These are phyloP conservation scores for Eupleurogrammus muticus DNA, from an alignment of 2,797 vertebrate species.

Conservation along the genomic window DNA sequence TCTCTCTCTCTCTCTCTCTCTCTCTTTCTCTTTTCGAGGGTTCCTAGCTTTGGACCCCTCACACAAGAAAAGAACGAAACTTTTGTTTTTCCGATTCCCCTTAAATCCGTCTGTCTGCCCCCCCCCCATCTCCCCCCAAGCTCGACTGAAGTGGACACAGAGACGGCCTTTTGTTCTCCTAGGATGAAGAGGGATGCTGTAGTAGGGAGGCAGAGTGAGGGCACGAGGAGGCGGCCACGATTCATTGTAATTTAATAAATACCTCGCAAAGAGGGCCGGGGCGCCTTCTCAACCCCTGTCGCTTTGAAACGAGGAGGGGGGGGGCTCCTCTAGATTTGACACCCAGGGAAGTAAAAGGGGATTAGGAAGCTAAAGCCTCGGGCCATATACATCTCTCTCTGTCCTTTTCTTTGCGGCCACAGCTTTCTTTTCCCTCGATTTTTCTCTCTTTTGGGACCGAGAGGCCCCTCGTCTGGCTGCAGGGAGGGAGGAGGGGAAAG, in stretches of 20 bases:
- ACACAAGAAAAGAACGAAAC: slow-evolving; percentile 64
- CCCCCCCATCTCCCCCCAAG: too few species aligned
- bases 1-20: too few species aligned
- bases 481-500: too few species aligned
- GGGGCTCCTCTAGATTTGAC: slow-evolving; percentile 63
- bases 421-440: too few species aligned
- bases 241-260: slow-evolving; percentile 75
- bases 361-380: slow-evolving; percentile 65
- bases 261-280: slow-evolving; percentile 51
- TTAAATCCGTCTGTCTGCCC: slow-evolving; percentile 67
- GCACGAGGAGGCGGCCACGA: slow-evolving; percentile 58
- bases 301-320: slow-evolving; percentile 53
- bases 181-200: slow-evolving; percentile 70
- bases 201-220: slow-evolving; percentile 49
- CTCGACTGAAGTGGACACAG: slow-evolving; percentile 73
- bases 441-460: slow-evolving; percentile 34
- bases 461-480: slow-evolving; percentile 58
- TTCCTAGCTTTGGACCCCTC: slow-evolving; percentile 68
- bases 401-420: slow-evolving; percentile 33
- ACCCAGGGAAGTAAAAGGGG: slow-evolving; percentile 63
- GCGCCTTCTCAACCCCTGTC: slow-evolving; percentile 64
- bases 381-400: slow-evolving; percentile 63
- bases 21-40: slow-evolving; percentile 54
- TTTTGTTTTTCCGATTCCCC: slow-evolving; percentile 64
- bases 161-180: slow-evolving; percentile 72